These are phyloP conservation scores for Schizopygopsis malacanthus DNA, from an alignment of 2,797 vertebrate species.

Conservation along the genomic window DNA sequence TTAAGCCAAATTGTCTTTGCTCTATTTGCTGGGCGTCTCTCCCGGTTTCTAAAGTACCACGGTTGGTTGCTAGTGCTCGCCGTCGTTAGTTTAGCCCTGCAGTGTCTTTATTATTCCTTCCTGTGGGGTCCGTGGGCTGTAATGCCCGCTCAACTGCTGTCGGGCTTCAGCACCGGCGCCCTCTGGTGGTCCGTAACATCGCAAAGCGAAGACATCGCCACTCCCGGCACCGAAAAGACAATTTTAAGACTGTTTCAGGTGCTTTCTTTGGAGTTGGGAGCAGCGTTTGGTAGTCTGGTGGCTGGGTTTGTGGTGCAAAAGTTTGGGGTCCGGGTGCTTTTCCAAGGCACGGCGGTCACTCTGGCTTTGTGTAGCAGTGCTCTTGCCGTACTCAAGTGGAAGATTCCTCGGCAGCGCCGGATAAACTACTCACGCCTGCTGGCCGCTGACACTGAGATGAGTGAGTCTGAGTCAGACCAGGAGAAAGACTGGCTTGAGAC, in stretches of 20 bases:
- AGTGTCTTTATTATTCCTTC: conserved; percentile 88
- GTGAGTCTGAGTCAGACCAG: conserved; percentile 85
- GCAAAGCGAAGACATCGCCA: conserved; percentile 77
- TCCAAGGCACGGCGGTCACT: conserved; percentile 68
- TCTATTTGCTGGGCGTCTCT: conserved; percentile 65
- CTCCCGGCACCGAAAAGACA: conserved; percentile 77
- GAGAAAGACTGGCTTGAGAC: conserved; percentile 90
- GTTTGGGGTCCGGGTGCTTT: conserved; percentile 77
- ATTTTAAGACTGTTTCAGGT: conserved; percentile 74
- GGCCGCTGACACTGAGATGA: conserved; percentile 80
- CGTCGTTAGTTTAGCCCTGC: conserved; percentile 71
- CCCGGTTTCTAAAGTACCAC: conserved; percentile 72
- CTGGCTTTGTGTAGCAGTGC: conserved; percentile 79
- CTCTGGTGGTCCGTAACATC: conserved; percentile 82
- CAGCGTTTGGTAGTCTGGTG: conserved; percentile 79
- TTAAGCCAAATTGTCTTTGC: conserved; percentile 78
- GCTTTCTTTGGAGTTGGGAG: conserved; percentile 75
- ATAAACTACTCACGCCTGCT: conserved; percentile 90
- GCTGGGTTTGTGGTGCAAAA: conserved; percentile 78
- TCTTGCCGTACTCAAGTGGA: conserved; percentile 79
- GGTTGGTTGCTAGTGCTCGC: conserved; percentile 69
- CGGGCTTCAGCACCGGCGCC: conserved; percentile 77
- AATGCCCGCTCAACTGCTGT: conserved; percentile 80
- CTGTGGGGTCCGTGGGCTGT: conserved; percentile 83
- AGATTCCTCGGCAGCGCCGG: conserved; percentile 80